phyloP scores from a whole-genome alignment of 2,797 vertebrate species.

The Hipposideros larvatus region DNA sequence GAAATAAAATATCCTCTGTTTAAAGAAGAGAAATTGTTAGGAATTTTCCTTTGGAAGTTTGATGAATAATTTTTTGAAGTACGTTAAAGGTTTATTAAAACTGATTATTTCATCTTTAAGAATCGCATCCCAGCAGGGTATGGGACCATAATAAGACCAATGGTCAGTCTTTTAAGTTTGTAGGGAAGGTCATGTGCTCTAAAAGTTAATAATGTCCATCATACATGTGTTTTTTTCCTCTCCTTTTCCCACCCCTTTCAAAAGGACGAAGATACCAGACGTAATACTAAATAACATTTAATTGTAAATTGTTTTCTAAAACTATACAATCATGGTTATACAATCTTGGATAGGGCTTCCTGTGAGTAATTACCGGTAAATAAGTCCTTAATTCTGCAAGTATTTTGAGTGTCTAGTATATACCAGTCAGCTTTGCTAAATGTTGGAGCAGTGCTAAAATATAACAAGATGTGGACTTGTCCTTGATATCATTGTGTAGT shows the following conservation, averaged over 20 bases:
- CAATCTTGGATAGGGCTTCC: neutral
- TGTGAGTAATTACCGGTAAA: neutral
- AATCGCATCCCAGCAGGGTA: neutral
- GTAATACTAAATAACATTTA: neutral
- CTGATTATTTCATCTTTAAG: neutral
- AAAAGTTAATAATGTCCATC: neutral
- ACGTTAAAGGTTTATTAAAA: neutral
- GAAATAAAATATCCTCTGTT: slow-evolving; percentile 25
- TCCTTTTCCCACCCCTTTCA: rapidly evolving
- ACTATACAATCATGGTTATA: neutral
- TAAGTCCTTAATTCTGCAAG: neutral
- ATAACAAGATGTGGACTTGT: neutral
- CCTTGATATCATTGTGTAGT: neutral
- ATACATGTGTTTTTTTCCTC: neutral
- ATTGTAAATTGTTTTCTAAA: neutral
- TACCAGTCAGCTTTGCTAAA: neutral
- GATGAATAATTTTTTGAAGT: neutral
- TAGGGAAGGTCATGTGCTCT: neutral
- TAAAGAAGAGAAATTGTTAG: neutral
- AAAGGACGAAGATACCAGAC: neutral
- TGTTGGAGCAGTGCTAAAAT: neutral
- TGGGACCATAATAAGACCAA: neutral
- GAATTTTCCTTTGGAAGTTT: neutral
- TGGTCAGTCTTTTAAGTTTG: neutral
- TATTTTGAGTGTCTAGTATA: neutral